Evolutionary conservation across 1,140 invertebrate species (phyloP).

Genomic region (Lamellibrachia luymesi): DNA sequence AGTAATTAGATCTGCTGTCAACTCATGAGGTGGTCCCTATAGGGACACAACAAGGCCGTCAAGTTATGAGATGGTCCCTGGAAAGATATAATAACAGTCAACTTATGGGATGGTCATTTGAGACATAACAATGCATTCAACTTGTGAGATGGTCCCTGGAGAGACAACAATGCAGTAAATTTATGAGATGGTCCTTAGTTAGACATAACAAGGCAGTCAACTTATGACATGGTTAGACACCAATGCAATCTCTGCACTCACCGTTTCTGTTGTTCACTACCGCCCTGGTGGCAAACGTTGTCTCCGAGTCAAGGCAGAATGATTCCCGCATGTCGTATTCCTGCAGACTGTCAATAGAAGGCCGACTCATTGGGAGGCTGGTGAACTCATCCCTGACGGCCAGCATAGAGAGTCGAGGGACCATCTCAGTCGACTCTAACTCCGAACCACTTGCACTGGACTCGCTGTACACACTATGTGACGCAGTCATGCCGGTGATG

Average conservation of each 20-base stretch:
- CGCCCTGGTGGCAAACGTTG: background rate
- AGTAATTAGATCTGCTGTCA: too few relatives aligned
- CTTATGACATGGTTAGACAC: too few relatives aligned
- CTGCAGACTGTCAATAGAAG: background rate
- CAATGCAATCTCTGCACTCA: background rate
- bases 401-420: background rate
- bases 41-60: too few relatives aligned
- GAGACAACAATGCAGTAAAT: too few relatives aligned
- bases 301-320: background rate
- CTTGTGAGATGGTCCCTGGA: too few relatives aligned
- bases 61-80: too few relatives aligned
- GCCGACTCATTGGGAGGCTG: background rate
- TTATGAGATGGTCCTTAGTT: too few relatives aligned
- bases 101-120: too few relatives aligned
- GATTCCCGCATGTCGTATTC: background rate
- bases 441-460: background rate
- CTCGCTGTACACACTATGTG: background rate
- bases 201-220: too few relatives aligned
- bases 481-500: background rate
- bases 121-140: too few relatives aligned
- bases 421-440: background rate
- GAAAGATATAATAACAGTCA: too few relatives aligned
- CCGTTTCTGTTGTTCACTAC: background rate
- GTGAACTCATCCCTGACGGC: background rate
- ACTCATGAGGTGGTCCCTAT: too few relatives aligned